Evolutionary conservation across 2,888 invertebrate species (phyloP), one percentile per base, ranked within the genome.

Genomic region (Palloptera scutellata): DNA sequence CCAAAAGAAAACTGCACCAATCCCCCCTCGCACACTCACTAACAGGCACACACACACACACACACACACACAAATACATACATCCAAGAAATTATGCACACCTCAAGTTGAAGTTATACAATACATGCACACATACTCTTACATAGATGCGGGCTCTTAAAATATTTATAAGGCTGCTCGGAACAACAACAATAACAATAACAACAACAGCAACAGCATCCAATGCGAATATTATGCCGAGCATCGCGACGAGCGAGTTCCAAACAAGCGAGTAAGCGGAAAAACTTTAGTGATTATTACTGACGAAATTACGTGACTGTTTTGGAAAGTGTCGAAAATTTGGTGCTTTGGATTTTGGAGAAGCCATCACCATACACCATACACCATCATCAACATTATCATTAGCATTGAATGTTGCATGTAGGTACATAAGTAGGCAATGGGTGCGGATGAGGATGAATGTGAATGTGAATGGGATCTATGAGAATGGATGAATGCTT

Each of bases 271-370:
- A 65, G 70, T 70, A 69, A 66, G 64, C 60, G 48, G 77, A 73
- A 77, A 79, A 84, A 84, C 80, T 83, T 83, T 83, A 81, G 84
- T 84, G 83, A 83, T 83, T 83, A 83, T 84, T 83, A 83, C 83
- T 83, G 83, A 79, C 80, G 79, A 76, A 77, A 80, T 79, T 82
- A 83, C 83, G 83, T 83, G 83, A 82, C 83, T 84, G 79, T 79
- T 77, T 78, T 83, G 76, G 80, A 79, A 84, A 83, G 77, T 82
- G 79, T 75, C 83, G 77, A 77, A 76, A 84, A 84, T 82, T 79
- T 76, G 79, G 77, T 77, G 74, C 75, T 75, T 77, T 73, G 74
- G 72, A 68, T 74, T 71, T 70, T 51, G 43, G 30, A 30, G 30
- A 30, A 30, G 30, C 30, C 30, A 30, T 30, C 30, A 30, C 30